Evolutionary conservation across 2,113 vertebrate species (phyloP), one percentile per base, ranked within the genome.

Genomic region (Potamarius usumacintae): DNA sequence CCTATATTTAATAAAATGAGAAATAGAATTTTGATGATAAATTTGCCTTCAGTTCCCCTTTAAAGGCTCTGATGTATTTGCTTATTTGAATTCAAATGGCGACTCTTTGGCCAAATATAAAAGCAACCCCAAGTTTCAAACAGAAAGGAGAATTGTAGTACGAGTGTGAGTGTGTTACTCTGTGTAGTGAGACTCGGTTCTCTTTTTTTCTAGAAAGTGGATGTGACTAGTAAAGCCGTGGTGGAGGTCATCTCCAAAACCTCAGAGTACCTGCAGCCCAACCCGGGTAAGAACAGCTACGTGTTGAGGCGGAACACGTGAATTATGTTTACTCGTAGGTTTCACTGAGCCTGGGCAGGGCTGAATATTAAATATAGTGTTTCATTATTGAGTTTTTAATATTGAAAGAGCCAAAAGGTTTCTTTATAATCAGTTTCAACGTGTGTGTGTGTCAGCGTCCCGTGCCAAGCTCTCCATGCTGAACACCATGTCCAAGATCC

Each of bases 401-500:
- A 17, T 34, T 30, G 14, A 67, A 69, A 6, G 12, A 30, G n/a
- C 15, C 15, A 42, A 42, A 34, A 18, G 4, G 9, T 76, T 76
- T 76, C 18, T 12, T 11, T 25, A 22, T 76, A 76, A 7, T 25
- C 10, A 52, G 20, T 48, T 74, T 74, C 48, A 17, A 25, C 9
- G 9, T 67, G 2, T 27, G 10, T 30, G 82, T 87, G 52, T 30
- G 42, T 84, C 93, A 99, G 98, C 98, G 50, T 99, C 98, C 0
- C 94, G 98, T 72, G 98, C 98, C 92, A 99, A 99, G 93, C 95
- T 99, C 25, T 97, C 96, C 17, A 99, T 99, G 98, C 94, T 99
- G 55, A 99, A 99, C 96, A 99, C 97, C 0, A 96, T 99, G 95
- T 99, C 98, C 0, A 99, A 99, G 95, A 99, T 99, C 93, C 96